Base-by-base conservation (phyloP, 2,888 invertebrate species). In the Lithophane ornitopus region DNA sequence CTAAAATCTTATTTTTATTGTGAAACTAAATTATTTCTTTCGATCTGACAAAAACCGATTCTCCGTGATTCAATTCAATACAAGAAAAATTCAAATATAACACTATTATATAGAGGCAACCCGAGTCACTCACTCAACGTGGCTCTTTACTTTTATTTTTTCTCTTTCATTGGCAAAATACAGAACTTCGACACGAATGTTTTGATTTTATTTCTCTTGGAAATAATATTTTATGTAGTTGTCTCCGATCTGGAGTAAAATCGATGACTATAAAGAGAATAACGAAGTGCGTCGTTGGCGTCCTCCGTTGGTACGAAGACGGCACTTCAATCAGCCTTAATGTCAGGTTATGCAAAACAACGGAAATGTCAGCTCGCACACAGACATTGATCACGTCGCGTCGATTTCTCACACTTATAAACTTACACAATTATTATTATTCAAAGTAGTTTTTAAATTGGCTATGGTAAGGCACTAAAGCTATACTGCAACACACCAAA, bases 301-400 rank as follows among this genome's bases (percentile, higher is more conserved):
- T 90, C 89, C 88, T 89, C 88, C 68, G 81, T 66, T 76, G 75
- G 82, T 85, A 76, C 73, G 86, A 87, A 90, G 90, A 90, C 84
- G 89, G 86, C 85, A 90, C 92, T 91, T 90, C 91, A 91, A 92
- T 92, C 91, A 91, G 85, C 22, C 78, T 86, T 91, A 93, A 93
- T 94, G 92, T 91, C 93, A 92, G 89, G 91, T 93, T 93, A 93
- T 93, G 93, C 92, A 93, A 94, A 94, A 90, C 90, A 85, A 87
- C 89, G 89, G 90, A 93, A 94, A 93, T 92, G 92, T 92, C 92
- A 93, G 90, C 59, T 84, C 73, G 71, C 76, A 81, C 72, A 69
- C 86, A 85, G 78, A 83, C 80, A 89, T 89, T 89, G 89, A 91
- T 89, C 91, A 89, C 87, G 88, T 78, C 72, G 81, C 81, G 80